Evolutionary conservation across 2,797 vertebrate species (phyloP).

Genomic region (Pseudochirops corinnae): DNA sequence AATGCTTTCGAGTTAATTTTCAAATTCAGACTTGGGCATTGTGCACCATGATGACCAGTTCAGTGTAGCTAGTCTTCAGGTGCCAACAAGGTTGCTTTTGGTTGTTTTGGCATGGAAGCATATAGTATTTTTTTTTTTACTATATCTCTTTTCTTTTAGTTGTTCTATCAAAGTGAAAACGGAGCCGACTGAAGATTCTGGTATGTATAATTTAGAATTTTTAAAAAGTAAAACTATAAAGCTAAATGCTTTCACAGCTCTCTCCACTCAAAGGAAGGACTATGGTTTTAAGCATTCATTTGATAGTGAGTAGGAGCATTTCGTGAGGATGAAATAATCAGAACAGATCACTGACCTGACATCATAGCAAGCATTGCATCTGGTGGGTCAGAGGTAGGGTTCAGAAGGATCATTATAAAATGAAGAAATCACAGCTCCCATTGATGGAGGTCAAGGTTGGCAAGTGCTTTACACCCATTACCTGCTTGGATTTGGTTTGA

Average conservation of each 20-base stretch:
- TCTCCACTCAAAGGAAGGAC: not conserved
- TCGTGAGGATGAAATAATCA: not conserved
- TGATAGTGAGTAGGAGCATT: not conserved
- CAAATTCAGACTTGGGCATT: not conserved
- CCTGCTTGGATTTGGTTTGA: not conserved
- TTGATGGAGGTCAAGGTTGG: not conserved
- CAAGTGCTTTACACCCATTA: not conserved
- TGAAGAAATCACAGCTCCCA: too few relatives aligned
- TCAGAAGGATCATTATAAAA: too few relatives aligned
- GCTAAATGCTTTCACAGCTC: not conserved
- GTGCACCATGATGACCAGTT: not conserved
- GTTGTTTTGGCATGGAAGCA: not conserved
- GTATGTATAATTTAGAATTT: constrained; percentile 79
- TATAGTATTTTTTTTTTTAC: not conserved
- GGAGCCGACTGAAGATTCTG: constrained; percentile 85
- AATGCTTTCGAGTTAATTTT: not conserved
- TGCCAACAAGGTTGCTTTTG: not conserved
- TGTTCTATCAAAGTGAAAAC: constrained; percentile 86
- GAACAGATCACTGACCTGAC: not conserved
- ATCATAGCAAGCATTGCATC: not conserved
- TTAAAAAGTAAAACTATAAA: not conserved
- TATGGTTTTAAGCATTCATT: not conserved
- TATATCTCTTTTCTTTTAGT: constrained; percentile 77
- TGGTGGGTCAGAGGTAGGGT: not conserved
- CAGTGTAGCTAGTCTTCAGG: not conserved